Percentiles rank a stretch among this genome's conserved stretches.
phyloP scores from a whole-genome alignment of 2,888 invertebrate species.

The Apotomis capreana region DNA sequence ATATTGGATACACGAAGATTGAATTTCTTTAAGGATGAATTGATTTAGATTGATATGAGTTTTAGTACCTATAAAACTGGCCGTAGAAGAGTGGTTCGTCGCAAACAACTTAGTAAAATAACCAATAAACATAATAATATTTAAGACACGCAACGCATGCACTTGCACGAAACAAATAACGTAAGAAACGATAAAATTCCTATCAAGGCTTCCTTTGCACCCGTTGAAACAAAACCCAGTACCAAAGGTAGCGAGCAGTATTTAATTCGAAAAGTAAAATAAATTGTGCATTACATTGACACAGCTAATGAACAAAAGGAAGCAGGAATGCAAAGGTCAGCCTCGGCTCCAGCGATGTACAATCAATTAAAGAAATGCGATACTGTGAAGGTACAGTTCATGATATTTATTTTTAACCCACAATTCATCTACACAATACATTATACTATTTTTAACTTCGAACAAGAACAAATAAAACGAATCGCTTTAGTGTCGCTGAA shows the following conservation, averaged over 20 bases:
- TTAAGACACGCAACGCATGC: neutral
- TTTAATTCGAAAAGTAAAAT: constrained; percentile 49
- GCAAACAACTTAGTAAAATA: neutral
- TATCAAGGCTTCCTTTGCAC: constrained; percentile 12
- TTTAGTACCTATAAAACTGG: constrained; percentile 14
- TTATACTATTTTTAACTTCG: constrained; percentile 23
- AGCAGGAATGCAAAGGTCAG: constrained; percentile 59
- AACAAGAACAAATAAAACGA: constrained; percentile 11
- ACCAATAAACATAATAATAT: too few relatives aligned
- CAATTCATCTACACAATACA: constrained; percentile 39
- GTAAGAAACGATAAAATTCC: constrained; percentile 8
- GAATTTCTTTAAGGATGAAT: constrained; percentile 40
- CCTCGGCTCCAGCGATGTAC: constrained; percentile 46
- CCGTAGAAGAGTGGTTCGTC: neutral
- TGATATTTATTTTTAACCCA: constrained; percentile 39
- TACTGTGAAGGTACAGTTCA: constrained; percentile 43
- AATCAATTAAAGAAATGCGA: constrained; percentile 60
- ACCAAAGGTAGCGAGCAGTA: constrained; percentile 37
- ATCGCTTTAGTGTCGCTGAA: neutral
- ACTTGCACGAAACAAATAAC: neutral
- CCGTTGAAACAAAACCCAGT: constrained; percentile 27
- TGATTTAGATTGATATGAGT: constrained; percentile 35
- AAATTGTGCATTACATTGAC: constrained; percentile 63
- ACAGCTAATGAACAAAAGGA: constrained; percentile 66
- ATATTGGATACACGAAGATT: constrained; percentile 41